Base-by-base conservation (phyloP, 2,797 vertebrate genomes). In the Diplodus sargus region DNA sequence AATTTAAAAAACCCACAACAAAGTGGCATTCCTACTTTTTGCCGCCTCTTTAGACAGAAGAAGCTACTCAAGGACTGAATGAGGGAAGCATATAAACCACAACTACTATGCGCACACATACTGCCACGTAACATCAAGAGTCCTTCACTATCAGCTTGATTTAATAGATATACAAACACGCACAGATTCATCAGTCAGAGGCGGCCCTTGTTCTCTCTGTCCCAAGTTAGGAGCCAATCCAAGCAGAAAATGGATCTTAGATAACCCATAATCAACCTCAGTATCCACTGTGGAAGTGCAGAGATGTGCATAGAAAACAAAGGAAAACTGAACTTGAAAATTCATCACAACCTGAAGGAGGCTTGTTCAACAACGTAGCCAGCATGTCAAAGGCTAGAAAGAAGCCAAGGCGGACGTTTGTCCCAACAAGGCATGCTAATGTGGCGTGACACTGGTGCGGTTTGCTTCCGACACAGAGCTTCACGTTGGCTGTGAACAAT, bases 111-210 rank as follows among this genome's bases (percentile, higher is more conserved):
- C 34, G 59, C 71, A 60, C 18, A 30, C 34, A 25, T 34, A 34
- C 16, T 3, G 23, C 42, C 60, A 2, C 52, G 53, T 57, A 30
- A 52, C 2, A 1, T 61, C 70, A 58, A 25, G 51, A 51, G 49
- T 9, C 53, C 57, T 68, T 72, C 48, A 43, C 66, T 64, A 34
- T 74, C 51, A 52, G 74, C 61, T 68, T 4, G 0, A 57, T 69
- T 47, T 72, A 42, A 67, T 74, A 63, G 34, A 72, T 23, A 68
- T 16, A 54, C 22, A 74, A 22, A 23, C n/a, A 45, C 0, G 17
- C 77, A 76, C 64, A 61, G 65, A 28, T 84, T 78, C 79, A 77
- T 84, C 74, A 87, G 78, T 89, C 78, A 83, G 51, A 65, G 23
- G 17, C 58, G 1, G 1, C 6, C 68, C 22, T 82, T 52, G 14